Evolutionary conservation across 1,140 invertebrate genomes (phyloP), one percentile per base, ranked within the genome.

Genomic region (Pteromalus puparum): DNA sequence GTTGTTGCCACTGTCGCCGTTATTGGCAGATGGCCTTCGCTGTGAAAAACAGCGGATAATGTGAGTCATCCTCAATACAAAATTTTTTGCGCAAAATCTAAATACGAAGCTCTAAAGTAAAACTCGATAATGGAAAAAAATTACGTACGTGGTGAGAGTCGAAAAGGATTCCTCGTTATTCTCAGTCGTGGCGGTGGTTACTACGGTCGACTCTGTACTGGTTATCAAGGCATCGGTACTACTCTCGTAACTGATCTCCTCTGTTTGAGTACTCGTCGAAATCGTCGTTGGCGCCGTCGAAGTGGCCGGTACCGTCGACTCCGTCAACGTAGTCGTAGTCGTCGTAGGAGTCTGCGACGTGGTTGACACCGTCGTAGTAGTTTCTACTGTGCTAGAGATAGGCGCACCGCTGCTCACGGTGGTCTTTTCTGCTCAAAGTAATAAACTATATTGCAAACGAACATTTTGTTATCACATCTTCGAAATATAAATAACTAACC

Each of bases 101-200:
- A 42, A 9, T 42, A 10, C 38, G 6, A 42, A 9, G 10, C 38
- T 42, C 10, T 1, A 9, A 42, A 9, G 9, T 42, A 9, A 9
- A 7, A 42, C 7, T n/a, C 53, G 53, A 18, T 34, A 34, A n/a
- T n/a, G n/a, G n/a, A 79, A 77, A 74, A 74, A 74, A 38, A 70
- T 26, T 13, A n/a, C 68, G 10, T 53, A 81, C 79, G 24, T 18
- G 30, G 26, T 72, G 26, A 53, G 3, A 0, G 68, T 72, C 15
- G n/a, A 3, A 0, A 38, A 21, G 2, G 79, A 72, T n/a, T 72
- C 26, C 15, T 72, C 68, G 18, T 61, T 6, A 1, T n/a, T n/a
- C 21, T 6, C 5, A 42, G 38, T 34, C 2, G 79, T 81, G 1
- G 9, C n/a, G n/a, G n/a, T n/a, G n/a, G n/a, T n/a, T n/a, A n/a